Evolutionary conservation across 23 tunicate genomes (phyloP), one percentile per base, ranked within the genome.

Genomic region (Ascidia mentula): DNA sequence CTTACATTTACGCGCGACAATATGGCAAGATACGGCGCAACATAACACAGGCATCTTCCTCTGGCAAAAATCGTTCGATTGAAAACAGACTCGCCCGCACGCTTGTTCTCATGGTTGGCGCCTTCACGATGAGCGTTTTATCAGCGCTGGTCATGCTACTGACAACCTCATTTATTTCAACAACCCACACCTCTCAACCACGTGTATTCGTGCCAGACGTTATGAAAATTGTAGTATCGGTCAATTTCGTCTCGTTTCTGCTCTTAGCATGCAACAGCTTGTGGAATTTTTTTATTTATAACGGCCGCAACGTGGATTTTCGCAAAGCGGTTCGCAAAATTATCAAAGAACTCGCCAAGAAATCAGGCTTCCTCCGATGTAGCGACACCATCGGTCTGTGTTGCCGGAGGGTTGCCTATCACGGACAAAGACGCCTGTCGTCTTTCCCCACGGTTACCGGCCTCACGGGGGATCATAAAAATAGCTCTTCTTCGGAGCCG

Each of bases 71-170:
- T 35, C 24, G 75, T 3, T 34, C 39, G 13, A 31, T 36, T 5
- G 75, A 71, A 71, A 71, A 34, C 39, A 34, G 75, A 71, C 39
- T 71, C n/a, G 75, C 75, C n/a, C 24, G 75, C 32, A 71, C 75
- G 32, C 75, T 71, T 18, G 4, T 34, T 6, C 38, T 71, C n/a
- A 71, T 71, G 75, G 75, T 71, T 35, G 75, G 39, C 5, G 75
- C 39, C 2, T 53, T 53, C 65, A 53, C 65, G 7, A 6, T 53
- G 7, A 53, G 65, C 65, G 4, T 53, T 28, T 3, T 71, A 36
- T 36, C 75, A 34, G 39, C 32, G 8, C 18, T 71, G 1, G 8
- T 71, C n/a, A 22, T 36, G 32, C 75, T 71, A 22, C 32, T 71
- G n/a, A n/a, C 39, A 22, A 6, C 75, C 18, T 71, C 13, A 35